phyloP scores from a whole-genome alignment of 1,140 invertebrate genomes.

The Zaprionus africanus region DNA sequence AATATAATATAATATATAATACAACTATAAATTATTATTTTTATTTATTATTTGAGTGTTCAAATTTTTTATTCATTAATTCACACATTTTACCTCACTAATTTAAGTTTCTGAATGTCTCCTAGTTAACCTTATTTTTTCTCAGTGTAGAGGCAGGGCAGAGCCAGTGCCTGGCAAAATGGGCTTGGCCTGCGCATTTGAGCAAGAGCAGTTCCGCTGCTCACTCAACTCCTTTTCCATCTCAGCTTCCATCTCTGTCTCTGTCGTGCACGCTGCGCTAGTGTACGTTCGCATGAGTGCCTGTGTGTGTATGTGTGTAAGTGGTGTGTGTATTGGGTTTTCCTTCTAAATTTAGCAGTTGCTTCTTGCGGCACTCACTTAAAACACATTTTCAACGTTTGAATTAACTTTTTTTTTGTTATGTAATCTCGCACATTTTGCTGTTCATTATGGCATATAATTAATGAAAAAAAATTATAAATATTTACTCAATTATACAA shows the following conservation, averaged over 20 bases:
- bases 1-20: not conserved
- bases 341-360: conserved; percentile 47
- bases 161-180: conserved; percentile 57
- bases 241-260: conserved; percentile 9
- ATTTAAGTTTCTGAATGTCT: not conserved
- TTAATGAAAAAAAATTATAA: not conserved
- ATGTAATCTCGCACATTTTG: conserved; percentile 41
- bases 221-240: conserved; percentile 41
- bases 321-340: conserved; percentile 1
- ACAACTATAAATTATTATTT: not conserved
- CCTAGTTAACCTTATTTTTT: conserved; percentile 1
- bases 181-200: conserved; percentile 71
- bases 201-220: conserved; percentile 56
- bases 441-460: not conserved
- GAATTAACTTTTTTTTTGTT: conserved; percentile 42
- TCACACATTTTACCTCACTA: not conserved
- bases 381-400: conserved; percentile 40
- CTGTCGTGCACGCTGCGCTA: not conserved
- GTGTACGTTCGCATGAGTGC: not conserved
- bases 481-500: not conserved
- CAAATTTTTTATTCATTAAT: not conserved
- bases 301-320: not conserved
- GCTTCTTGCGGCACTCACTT: conserved; percentile 37
- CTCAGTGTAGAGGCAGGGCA: conserved; percentile 31
- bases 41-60: not conserved